Conservation (phyloP, 1,140 invertebrate genomes). For the Drosophila takahashii region DNA sequence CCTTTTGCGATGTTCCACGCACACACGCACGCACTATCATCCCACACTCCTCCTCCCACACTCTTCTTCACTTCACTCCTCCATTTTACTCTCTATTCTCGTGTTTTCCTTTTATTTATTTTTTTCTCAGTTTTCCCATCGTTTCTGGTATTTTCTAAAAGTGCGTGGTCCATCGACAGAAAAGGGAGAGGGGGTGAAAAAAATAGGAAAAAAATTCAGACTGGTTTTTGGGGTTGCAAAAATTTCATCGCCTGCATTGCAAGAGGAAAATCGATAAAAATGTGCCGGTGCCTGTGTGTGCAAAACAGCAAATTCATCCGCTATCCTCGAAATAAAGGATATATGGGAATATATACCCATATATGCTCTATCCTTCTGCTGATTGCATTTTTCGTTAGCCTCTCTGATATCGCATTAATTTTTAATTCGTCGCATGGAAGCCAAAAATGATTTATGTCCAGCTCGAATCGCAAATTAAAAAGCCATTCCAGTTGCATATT, state of each 20-base stretch:
- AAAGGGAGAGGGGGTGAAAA: constrained; percentile 23
- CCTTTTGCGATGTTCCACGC: constrained; percentile 24
- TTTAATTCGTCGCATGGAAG: constrained; percentile 66
- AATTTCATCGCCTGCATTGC: constrained; percentile 67
- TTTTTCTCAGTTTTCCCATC: constrained; percentile 62
- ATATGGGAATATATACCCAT: neutral
- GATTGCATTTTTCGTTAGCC: constrained; percentile 22
- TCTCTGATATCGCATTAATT: constrained; percentile 66
- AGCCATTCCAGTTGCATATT: constrained; percentile 53
- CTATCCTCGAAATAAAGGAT: constrained; percentile 9
- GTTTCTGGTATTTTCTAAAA: constrained; percentile 69
- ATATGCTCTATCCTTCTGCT: neutral
- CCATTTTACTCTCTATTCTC: neutral
- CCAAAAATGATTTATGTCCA: constrained; percentile 69
- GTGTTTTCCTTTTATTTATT: neutral
- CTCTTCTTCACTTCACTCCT: neutral
- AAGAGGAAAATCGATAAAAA: constrained; percentile 78
- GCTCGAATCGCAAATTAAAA: constrained; percentile 64
- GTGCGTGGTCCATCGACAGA: constrained; percentile 57
- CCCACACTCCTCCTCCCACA: constrained; percentile 1
- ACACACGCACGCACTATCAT: constrained; percentile 64
- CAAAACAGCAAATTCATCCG: constrained; percentile 6
- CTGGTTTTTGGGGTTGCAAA: constrained; percentile 78
- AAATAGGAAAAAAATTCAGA: constrained; percentile 50
- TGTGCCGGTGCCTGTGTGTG: constrained; percentile 47